These are phyloP conservation scores for Campylorhamphus procurvoides DNA, from an alignment of 2,113 vertebrate species.

Conservation along the genomic window DNA sequence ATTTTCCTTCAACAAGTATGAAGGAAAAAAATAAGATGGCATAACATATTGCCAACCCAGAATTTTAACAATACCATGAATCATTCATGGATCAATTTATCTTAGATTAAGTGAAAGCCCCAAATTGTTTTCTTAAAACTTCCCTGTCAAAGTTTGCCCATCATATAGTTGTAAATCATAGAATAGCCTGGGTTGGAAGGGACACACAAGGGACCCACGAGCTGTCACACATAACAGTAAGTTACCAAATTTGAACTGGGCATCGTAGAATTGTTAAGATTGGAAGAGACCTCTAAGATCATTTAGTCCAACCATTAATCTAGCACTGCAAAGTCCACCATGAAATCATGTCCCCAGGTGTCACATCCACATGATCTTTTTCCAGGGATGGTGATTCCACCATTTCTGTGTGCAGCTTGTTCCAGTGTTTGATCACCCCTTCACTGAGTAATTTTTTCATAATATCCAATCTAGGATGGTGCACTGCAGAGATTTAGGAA, in stretches of 20 bases:
- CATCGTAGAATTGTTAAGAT: not conserved
- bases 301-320: not conserved
- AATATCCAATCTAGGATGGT: fast-evolving
- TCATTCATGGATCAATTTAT: not conserved
- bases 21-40: not conserved
- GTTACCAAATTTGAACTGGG: fast-evolving
- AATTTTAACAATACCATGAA: not conserved
- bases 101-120: not conserved
- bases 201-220: not conserved
- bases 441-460: fast-evolving
- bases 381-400: not conserved
- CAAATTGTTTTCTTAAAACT: not conserved
- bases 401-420: not conserved
- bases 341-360: not conserved
- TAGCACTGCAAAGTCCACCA: not conserved
- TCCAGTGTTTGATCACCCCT: no score
- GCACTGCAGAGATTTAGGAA: not conserved
- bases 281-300: not conserved
- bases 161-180: not conserved
- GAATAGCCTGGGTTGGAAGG: not conserved
- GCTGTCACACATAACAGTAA: not conserved
- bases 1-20: not conserved
- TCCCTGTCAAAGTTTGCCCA: not conserved
- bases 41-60: not conserved
- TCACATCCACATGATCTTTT: not conserved